A percentile compares a stretch with the other conserved stretches of the same genome.
Conservation (phyloP, 2,888 invertebrate species). For the Zaprionus bogoriensis region DNA sequence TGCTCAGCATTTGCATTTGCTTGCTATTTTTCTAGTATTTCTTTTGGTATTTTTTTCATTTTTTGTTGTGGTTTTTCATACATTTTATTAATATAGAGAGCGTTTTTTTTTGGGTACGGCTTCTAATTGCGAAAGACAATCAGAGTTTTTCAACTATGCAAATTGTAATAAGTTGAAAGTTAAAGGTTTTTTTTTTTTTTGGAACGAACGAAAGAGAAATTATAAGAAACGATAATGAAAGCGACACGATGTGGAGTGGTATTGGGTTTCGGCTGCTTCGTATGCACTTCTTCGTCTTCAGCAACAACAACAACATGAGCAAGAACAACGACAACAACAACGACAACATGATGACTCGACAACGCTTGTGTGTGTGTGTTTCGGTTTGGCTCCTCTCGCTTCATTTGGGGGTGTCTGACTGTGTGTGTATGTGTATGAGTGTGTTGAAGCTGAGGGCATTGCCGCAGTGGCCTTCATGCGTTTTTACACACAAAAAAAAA, state of each 20-base stretch:
- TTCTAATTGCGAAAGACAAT: conserved; percentile 66
- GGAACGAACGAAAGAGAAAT: conserved; percentile 42
- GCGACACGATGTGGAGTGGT: conserved; percentile 37
- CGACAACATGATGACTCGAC: conserved; percentile 21
- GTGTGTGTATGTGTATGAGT: conserved; percentile 24
- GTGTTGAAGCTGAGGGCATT: conserved; percentile 27
- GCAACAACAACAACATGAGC: neutral
- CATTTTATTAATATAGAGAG: too few relatives aligned
- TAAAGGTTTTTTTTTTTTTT: conserved; percentile 46
- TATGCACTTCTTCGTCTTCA: too few relatives aligned
- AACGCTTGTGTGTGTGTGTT: conserved; percentile 12
- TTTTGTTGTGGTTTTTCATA: conserved; percentile 21
- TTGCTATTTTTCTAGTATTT: conserved; percentile 7
- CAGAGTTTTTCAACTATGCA: conserved; percentile 77
- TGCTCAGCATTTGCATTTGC: conserved; percentile 46
- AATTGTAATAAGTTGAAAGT: conserved; percentile 78
- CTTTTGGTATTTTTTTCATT: conserved; percentile 21
- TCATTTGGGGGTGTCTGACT: too few relatives aligned
- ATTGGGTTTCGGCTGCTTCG: too few relatives aligned
- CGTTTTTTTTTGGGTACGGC: conserved; percentile 28
- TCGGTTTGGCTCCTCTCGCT: conserved; percentile 10
- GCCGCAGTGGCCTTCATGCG: conserved; percentile 68
- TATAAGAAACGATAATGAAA: conserved; percentile 33
- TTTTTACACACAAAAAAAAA: conserved; percentile 32
- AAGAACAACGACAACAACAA: conserved; percentile 24